These are phyloP conservation scores for Larimichthys crocea DNA, from an alignment of 2,113 vertebrate species.

Conservation along the genomic window DNA sequence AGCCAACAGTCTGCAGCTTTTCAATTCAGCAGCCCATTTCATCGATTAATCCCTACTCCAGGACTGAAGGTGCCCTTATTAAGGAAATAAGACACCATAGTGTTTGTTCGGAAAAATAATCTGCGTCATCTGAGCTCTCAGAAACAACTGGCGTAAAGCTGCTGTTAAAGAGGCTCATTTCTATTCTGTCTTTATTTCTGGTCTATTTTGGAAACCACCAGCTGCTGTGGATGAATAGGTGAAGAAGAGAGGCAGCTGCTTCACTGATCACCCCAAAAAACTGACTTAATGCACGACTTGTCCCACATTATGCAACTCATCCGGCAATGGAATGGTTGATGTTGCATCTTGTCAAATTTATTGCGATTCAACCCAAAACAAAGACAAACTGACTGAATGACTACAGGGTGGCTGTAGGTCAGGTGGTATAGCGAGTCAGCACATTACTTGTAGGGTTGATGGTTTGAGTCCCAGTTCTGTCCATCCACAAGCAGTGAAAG, in stretches of 20 bases:
- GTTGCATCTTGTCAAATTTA: background rate
- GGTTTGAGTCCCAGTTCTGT: background rate
- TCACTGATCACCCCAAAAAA: background rate
- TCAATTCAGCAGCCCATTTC: background rate
- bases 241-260: slow-evolving; percentile 17
- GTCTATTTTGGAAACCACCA: slow-evolving; percentile 12
- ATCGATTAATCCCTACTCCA: background rate
- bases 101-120: background rate
- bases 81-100: background rate
- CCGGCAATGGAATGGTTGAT: background rate
- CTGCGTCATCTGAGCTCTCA: slow-evolving; percentile 17
- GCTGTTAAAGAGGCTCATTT: slow-evolving; percentile 1
- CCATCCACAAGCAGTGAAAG: background rate
- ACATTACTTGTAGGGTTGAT: background rate
- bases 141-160: background rate
- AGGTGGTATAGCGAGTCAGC: background rate
- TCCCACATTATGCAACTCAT: background rate
- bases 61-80: background rate
- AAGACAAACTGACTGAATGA: too few relatives aligned
- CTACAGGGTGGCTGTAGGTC: background rate
- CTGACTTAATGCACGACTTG: background rate
- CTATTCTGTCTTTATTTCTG: background rate
- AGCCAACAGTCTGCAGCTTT: background rate
- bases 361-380: background rate
- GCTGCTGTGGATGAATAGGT: slow-evolving; percentile 31